Conservation (phyloP, 2,113 vertebrate genomes). For the Madoqua kirkii region DNA sequence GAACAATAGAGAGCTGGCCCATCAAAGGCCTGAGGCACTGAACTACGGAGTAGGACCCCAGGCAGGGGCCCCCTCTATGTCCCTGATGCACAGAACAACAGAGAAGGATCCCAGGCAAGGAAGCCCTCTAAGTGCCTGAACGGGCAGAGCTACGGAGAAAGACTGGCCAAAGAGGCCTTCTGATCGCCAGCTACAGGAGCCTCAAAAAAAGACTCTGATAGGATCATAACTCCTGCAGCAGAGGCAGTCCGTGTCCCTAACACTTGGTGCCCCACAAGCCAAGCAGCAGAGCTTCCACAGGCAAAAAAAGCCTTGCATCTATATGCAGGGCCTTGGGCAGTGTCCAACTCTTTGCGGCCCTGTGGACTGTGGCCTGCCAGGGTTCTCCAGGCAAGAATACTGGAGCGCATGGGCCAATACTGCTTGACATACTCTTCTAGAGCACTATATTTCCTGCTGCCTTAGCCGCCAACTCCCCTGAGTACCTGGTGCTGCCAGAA, state of each 20-base stretch:
- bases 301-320: background rate
- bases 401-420: background rate
- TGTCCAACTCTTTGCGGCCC: background rate
- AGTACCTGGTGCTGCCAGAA: background rate
- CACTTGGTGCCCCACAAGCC: background rate
- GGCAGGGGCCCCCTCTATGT: background rate
- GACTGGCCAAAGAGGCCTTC: background rate
- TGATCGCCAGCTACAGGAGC: background rate
- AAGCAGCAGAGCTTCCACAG: background rate
- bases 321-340: background rate
- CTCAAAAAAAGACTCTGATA: background rate
- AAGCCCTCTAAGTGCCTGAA: background rate
- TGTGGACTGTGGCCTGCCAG: background rate
- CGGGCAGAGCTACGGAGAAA: rapidly evolving
- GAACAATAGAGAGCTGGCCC: background rate
- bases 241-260: background rate
- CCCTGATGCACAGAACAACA: background rate
- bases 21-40: background rate
- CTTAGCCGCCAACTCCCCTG: background rate
- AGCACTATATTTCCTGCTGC: background rate
- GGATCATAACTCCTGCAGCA: background rate
- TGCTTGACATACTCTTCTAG: background rate
- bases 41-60: background rate
- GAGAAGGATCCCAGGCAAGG: background rate
- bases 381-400: background rate